Conservation (phyloP, 2,113 vertebrate species). For the Stigmatopora nigra region DNA sequence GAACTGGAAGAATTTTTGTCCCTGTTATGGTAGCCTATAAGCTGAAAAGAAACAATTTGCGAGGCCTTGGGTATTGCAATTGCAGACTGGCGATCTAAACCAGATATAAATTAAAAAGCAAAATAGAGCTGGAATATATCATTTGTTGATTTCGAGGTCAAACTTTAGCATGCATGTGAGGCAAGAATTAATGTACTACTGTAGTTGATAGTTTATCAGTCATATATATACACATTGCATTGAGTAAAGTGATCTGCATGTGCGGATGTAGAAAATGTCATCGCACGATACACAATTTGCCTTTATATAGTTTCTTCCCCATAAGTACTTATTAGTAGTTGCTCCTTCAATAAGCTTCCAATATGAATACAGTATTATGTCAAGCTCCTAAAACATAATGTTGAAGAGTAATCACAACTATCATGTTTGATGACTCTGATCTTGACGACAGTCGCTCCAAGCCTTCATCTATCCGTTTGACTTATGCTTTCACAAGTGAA, state of each 20-base stretch:
- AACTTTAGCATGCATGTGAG: neutral
- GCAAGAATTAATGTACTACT: too few species aligned
- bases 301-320: too few species aligned
- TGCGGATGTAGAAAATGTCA: too few species aligned
- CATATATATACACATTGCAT: too few species aligned
- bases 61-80: neutral
- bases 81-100: neutral
- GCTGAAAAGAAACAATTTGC: neutral
- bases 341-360: neutral
- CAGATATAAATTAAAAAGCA: neutral
- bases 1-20: neutral
- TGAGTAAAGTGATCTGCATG: too few species aligned
- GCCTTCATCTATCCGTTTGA: constrained; percentile 52
- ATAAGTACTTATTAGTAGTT: too few species aligned
- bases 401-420: neutral
- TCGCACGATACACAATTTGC: too few species aligned
- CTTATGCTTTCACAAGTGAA: constrained; percentile 49
- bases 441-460: neutral
- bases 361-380: neutral
- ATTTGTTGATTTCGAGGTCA: neutral
- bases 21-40: neutral
- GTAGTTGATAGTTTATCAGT: too few species aligned
- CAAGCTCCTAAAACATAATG: neutral
- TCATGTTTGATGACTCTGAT: neutral
- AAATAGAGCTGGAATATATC: neutral